These are phyloP conservation scores for Neelides sp. DNA, from an alignment of 1,140 invertebrate species.

Conservation along the genomic window DNA sequence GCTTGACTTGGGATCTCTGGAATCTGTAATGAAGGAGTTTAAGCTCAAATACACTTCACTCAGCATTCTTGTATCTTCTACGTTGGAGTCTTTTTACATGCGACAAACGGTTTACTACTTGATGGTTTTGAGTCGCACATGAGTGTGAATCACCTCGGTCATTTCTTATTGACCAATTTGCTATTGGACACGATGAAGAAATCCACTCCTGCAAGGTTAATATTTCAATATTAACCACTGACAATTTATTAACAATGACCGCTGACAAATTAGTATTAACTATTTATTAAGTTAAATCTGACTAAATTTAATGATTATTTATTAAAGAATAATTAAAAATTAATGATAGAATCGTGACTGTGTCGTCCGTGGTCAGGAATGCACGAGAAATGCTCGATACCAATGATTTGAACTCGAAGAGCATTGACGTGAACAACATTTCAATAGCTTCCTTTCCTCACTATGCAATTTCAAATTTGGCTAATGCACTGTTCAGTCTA, in stretches of 20 bases:
- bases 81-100: too few species aligned
- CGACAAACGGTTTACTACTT: too few species aligned
- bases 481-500: constrained; percentile 24
- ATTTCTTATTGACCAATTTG: constrained; percentile 55
- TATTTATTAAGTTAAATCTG: background rate
- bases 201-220: constrained; percentile 47
- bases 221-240: background rate
- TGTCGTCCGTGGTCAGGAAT: constrained; percentile 45
- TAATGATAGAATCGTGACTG: constrained; percentile 43
- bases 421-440: constrained; percentile 32
- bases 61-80: too few species aligned
- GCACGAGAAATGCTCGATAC: constrained; percentile 59
- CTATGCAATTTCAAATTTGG: constrained; percentile 44
- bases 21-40: too few species aligned
- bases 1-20: too few species aligned
- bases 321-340: background rate
- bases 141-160: constrained; percentile 14
- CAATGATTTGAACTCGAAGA: constrained; percentile 52
- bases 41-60: too few species aligned
- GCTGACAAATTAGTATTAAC: background rate
- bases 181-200: constrained; percentile 53
- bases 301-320: background rate
- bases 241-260: constrained; percentile 2
- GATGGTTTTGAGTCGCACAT: too few species aligned
- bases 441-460: constrained; percentile 37